Percentiles rank a stretch among this genome's conserved stretches.
phyloP scores from a whole-genome alignment of 2,888 invertebrate genomes.

The Hypena proboscidalis region DNA sequence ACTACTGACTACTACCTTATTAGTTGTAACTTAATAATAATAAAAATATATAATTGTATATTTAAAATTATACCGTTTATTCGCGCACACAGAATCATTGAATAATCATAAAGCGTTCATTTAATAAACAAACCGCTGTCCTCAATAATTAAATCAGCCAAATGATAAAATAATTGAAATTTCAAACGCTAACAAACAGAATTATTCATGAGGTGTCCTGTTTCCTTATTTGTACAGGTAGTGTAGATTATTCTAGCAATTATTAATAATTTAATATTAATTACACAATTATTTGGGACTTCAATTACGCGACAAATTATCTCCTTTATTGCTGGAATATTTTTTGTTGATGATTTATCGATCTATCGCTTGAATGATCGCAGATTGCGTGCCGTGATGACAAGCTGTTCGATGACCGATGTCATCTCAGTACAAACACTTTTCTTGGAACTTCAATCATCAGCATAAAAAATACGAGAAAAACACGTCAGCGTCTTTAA shows the following conservation, averaged over 20 bases:
- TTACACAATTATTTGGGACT: too few species aligned
- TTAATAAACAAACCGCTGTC: background rate
- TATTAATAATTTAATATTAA: too few species aligned
- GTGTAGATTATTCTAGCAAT: too few species aligned
- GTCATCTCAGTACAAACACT: slow-evolving; percentile 44
- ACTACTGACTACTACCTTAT: too few species aligned
- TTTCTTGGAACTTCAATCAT: slow-evolving; percentile 36
- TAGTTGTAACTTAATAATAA: too few species aligned
- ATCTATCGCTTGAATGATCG: slow-evolving; percentile 47
- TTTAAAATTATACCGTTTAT: too few species aligned
- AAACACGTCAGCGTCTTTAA: background rate
- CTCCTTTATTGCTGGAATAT: too few species aligned
- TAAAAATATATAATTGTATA: too few species aligned
- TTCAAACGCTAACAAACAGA: slow-evolving; percentile 4
- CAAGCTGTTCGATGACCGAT: slow-evolving; percentile 54
- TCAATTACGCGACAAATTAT: too few species aligned
- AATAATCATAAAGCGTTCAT: background rate
- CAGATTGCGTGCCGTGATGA: slow-evolving; percentile 53
- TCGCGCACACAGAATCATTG: too few species aligned
- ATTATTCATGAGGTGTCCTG: background rate
- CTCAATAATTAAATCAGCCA: background rate
- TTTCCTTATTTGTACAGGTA: slow-evolving; percentile 4
- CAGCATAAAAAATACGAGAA: slow-evolving; percentile 7
- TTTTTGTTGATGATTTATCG: slow-evolving; percentile 27
- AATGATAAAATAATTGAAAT: slow-evolving; percentile 1